A percentile compares a stretch with the other conserved stretches of the same genome.
phyloP scores from a whole-genome alignment of 2,888 invertebrate genomes.

The Ernsta delagoae region DNA sequence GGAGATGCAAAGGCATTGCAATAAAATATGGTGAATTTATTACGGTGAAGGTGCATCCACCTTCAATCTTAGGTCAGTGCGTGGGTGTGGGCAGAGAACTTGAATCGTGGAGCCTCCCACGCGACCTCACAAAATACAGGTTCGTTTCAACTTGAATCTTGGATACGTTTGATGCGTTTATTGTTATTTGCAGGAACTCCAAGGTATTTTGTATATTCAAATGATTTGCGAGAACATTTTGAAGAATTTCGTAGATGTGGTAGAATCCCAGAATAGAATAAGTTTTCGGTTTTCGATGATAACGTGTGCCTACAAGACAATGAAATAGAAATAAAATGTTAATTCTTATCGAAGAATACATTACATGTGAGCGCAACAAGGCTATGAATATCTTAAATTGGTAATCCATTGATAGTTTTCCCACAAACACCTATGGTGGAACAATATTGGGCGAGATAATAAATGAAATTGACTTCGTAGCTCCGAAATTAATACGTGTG shows the following conservation, averaged over 20 bases:
- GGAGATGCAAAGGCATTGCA: constrained; percentile 11
- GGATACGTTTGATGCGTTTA: constrained; percentile 44
- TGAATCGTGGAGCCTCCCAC: constrained; percentile 69
- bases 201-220: constrained; percentile 4
- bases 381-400: constrained; percentile 31
- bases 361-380: constrained; percentile 11
- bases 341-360: constrained; percentile 32
- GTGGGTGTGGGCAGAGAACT: constrained; percentile 63
- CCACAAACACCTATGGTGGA: constrained; percentile 62
- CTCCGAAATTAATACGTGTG: constrained; percentile 63
- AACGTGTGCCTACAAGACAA: neutral
- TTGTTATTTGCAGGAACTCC: constrained; percentile 34
- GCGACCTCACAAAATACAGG: constrained; percentile 60
- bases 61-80: constrained; percentile 67
- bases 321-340: constrained; percentile 26
- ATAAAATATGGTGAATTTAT: constrained; percentile 33
- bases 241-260: constrained; percentile 2
- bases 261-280: neutral
- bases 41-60: constrained; percentile 47
- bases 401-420: constrained; percentile 51
- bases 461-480: constrained; percentile 69
- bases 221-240: constrained; percentile 23
- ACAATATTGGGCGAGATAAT: constrained; percentile 56
- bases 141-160: constrained; percentile 61
- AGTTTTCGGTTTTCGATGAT: neutral